A percentile compares a stretch with the other conserved stretches of the same genome.
Conservation (phyloP, 2,888 invertebrate genomes). For the Zaprionus obscuricornis region DNA sequence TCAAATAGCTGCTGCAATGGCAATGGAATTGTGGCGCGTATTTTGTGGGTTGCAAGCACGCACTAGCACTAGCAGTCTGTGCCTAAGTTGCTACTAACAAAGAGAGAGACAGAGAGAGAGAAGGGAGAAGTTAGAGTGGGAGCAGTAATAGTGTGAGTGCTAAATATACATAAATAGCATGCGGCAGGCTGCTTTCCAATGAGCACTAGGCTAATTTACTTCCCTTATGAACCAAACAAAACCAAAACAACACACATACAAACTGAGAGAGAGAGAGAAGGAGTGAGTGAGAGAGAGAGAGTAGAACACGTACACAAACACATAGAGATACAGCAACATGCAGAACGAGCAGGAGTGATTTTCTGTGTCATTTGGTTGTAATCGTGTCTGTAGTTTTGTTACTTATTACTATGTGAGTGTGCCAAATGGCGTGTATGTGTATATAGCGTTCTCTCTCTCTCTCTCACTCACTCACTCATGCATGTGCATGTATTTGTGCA, state of each 20-base stretch:
- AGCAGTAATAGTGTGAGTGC: background rate
- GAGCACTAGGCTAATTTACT: constrained; percentile 71
- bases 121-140: background rate
- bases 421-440: constrained; percentile 42
- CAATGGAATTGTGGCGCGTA: constrained; percentile 69
- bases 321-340: constrained; percentile 26
- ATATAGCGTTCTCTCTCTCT: constrained; percentile 26
- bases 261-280: too few species aligned
- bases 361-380: constrained; percentile 79
- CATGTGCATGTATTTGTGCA: constrained; percentile 21
- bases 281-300: too few species aligned
- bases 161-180: constrained; percentile 46
- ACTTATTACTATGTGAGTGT: constrained; percentile 72
- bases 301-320: constrained; percentile 13
- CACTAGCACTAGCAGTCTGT: constrained; percentile 31
- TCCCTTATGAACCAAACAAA: constrained; percentile 62
- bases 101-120: background rate
- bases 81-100: background rate
- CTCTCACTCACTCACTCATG: background rate
- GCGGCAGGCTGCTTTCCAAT: constrained; percentile 49
- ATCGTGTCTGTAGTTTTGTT: constrained; percentile 81
- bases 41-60: constrained; percentile 67
- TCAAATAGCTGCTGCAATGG: constrained; percentile 36
- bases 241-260: constrained; percentile 23
- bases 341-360: constrained; percentile 71